Evolutionary conservation across 2,113 vertebrate genomes (phyloP).

Genomic region (Neoarius graeffei): DNA sequence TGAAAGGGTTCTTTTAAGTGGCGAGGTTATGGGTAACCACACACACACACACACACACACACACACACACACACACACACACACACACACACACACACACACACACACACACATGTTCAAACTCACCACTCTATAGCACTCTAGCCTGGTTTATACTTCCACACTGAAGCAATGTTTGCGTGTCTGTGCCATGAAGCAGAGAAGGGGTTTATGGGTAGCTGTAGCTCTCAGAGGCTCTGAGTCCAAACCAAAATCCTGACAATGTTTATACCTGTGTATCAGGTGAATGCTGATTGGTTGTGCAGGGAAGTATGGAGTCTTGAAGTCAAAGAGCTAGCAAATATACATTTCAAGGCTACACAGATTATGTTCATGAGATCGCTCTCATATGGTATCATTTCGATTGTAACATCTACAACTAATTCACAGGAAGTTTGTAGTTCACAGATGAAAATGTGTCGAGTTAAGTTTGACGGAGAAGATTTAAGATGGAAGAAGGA

Average conservation of each 20-base stretch:
- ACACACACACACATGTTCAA: conserved; percentile 2
- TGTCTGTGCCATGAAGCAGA: background rate
- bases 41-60: conserved; percentile 34
- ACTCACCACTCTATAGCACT: background rate
- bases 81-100: conserved; percentile 33
- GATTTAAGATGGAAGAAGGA: background rate
- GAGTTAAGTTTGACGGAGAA: background rate
- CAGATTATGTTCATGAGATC: background rate
- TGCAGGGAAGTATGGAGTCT: background rate
- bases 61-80: no score
- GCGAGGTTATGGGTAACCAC: conserved; percentile 51
- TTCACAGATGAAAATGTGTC: no score
- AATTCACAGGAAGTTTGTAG: background rate
- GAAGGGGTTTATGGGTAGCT: background rate
- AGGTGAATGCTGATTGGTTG: background rate
- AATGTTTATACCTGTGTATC: background rate
- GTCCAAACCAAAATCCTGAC: background rate
- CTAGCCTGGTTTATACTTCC: background rate
- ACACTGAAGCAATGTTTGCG: background rate
- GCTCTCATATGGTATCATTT: background rate
- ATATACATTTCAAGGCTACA: background rate
- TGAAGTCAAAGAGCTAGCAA: background rate
- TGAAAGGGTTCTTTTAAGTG: conserved; percentile 56
- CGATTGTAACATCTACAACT: background rate
- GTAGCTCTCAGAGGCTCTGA: background rate